A percentile compares a stretch with the other conserved stretches of the same genome.
phyloP scores from a whole-genome alignment of 2,113 vertebrate genomes.

The Elephas maximus region DNA sequence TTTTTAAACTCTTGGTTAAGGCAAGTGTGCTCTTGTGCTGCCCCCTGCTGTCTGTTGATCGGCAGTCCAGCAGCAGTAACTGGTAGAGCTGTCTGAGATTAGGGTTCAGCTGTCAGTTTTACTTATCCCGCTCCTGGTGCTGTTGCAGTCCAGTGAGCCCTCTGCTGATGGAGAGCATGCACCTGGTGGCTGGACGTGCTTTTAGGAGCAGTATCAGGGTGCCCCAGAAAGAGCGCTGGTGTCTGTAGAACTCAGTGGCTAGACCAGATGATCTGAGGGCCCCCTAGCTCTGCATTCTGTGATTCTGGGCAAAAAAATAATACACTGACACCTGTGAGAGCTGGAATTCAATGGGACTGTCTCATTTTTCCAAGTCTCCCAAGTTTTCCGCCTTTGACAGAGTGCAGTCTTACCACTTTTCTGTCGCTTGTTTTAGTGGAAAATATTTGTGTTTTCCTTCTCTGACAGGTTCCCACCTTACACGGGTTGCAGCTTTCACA shows the following conservation, averaged over 20 bases:
- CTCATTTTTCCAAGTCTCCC: no score
- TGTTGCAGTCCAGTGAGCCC: neutral
- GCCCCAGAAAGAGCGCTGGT: neutral
- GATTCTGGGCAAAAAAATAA: neutral
- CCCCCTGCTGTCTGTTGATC: conserved; percentile 28
- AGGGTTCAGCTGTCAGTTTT: neutral
- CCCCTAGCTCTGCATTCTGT: neutral
- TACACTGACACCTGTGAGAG: neutral
- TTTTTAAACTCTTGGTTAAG: neutral
- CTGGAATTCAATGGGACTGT: no score
- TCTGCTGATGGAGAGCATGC: neutral
- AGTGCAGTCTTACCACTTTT: neutral
- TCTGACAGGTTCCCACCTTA: neutral
- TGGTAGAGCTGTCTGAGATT: neutral
- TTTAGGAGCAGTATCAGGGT: neutral
- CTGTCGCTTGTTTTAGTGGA: neutral
- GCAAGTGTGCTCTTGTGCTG: conserved; percentile 45
- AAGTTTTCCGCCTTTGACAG: neutral
- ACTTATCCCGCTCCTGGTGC: neutral
- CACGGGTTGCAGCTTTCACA: neutral
- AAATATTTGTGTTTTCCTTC: neutral
- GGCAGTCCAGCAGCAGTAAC: neutral
- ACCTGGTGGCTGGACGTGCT: neutral
- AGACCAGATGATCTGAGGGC: neutral
- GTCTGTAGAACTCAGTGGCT: neutral